Percentiles rank a stretch among this genome's conserved stretches.
phyloP scores from a whole-genome alignment of 2,888 invertebrate species.

The Himalopsyche tibetana region DNA sequence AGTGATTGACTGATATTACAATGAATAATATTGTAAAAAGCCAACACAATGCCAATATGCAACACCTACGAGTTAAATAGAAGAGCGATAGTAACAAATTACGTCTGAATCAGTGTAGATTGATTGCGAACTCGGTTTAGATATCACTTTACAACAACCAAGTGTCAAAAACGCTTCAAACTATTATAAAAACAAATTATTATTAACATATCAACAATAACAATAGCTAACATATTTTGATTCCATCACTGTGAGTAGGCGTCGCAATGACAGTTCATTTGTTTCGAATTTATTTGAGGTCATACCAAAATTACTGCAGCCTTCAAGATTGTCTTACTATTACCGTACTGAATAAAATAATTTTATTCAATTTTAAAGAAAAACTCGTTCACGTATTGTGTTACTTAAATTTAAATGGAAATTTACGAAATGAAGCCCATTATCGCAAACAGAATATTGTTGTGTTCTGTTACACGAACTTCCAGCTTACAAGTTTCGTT shows the following conservation, averaged over 20 bases:
- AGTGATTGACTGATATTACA: not conserved
- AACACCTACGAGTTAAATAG: not conserved
- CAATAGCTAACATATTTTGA: slow-evolving; percentile 24
- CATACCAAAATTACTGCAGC: slow-evolving; percentile 4
- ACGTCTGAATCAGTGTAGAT: not conserved
- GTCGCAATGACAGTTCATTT: slow-evolving; percentile 17
- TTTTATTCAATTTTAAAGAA: too few relatives aligned
- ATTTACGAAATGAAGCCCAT: too few relatives aligned
- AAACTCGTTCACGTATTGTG: too few relatives aligned
- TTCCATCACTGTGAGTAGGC: not conserved
- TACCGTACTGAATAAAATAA: too few relatives aligned
- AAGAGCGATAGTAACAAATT: slow-evolving; percentile 15
- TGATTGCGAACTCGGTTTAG: not conserved
- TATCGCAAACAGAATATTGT: too few relatives aligned
- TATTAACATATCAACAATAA: slow-evolving; percentile 39
- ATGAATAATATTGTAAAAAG: not conserved
- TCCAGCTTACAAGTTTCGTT: too few relatives aligned
- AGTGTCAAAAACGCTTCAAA: slow-evolving; percentile 35
- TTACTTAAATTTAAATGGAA: too few relatives aligned
- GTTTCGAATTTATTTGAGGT: slow-evolving; percentile 38
- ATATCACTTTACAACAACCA: slow-evolving; percentile 37
- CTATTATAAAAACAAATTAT: slow-evolving; percentile 38
- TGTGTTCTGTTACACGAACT: too few relatives aligned
- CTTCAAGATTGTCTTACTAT: not conserved
- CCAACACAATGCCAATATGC: not conserved